Evolutionary conservation across 2,797 vertebrate genomes (phyloP).

Genomic region (Centropyge bicolor): DNA sequence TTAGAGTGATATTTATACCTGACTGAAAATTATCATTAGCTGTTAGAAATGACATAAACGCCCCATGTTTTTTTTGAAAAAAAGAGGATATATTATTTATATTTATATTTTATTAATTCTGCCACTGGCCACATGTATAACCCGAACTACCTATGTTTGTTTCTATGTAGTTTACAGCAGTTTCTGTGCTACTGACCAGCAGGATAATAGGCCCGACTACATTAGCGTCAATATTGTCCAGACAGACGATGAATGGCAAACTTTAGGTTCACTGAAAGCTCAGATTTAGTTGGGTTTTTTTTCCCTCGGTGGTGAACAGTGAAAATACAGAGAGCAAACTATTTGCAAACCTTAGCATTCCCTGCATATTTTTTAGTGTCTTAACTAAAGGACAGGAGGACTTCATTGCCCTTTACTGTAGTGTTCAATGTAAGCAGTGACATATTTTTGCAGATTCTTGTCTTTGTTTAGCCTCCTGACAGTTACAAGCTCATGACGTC

Average conservation of each 20-base stretch:
- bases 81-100: conserved; percentile 83
- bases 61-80: conserved; percentile 44
- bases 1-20: conserved; percentile 70
- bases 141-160: conserved; percentile 80
- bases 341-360: conserved; percentile 92
- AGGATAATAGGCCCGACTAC: conserved; percentile 14
- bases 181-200: conserved; percentile 54
- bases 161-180: conserved; percentile 59
- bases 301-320: conserved; percentile 84
- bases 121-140: conserved; percentile 67
- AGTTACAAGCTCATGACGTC: conserved; percentile 75
- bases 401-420: conserved; percentile 81
- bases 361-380: conserved; percentile 95
- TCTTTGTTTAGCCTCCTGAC: conserved; percentile 84
- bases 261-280: conserved; percentile 87
- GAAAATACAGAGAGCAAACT: conserved; percentile 89
- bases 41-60: conserved; percentile 51
- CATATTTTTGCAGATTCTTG: conserved; percentile 85
- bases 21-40: conserved; percentile 56
- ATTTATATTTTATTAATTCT: conserved; percentile 81
- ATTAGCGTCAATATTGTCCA: conserved; percentile 34
- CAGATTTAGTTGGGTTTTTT: conserved; percentile 62
- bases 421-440: conserved; percentile 88
- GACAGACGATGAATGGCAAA: conserved; percentile 74
- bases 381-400: conserved; percentile 92